phyloP scores from a whole-genome alignment of 2,888 invertebrate genomes.

The Oligia latruncula region DNA sequence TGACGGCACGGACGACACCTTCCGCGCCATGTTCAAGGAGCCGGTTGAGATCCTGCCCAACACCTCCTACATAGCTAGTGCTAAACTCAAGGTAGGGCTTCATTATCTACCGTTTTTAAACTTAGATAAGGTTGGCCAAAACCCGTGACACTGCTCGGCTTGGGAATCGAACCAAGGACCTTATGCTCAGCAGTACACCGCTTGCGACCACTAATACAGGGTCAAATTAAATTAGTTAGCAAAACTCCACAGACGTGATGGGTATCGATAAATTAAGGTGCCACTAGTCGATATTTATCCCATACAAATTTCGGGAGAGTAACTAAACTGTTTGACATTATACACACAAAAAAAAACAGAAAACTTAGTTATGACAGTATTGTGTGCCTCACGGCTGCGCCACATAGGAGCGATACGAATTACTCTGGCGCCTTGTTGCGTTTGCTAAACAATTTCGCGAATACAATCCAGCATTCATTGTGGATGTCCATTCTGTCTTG shows the following conservation, averaged over 20 bases:
- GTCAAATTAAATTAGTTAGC: too few relatives aligned
- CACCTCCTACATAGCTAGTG: slow-evolving; percentile 95
- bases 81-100: slow-evolving; percentile 89
- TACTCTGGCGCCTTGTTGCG: background rate
- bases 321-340: too few relatives aligned
- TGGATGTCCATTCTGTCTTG: background rate
- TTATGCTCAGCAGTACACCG: too few relatives aligned
- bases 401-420: background rate
- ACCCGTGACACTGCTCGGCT: background rate
- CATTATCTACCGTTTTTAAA: background rate
- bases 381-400: background rate
- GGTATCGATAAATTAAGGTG: too few relatives aligned
- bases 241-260: too few relatives aligned
- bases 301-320: too few relatives aligned
- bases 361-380: background rate
- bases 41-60: slow-evolving; percentile 95
- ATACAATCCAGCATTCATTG: background rate
- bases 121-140: background rate
- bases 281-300: too few relatives aligned
- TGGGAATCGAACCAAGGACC: background rate
- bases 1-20: slow-evolving; percentile 94
- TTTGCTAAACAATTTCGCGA: background rate
- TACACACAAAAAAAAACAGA: background rate
- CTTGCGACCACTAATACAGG: too few relatives aligned
- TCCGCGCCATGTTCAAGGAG: slow-evolving; percentile 95